Evolutionary conservation across 2,113 vertebrate genomes (phyloP), one percentile per base, ranked within the genome.

Genomic region (Talpa occidentalis): DNA sequence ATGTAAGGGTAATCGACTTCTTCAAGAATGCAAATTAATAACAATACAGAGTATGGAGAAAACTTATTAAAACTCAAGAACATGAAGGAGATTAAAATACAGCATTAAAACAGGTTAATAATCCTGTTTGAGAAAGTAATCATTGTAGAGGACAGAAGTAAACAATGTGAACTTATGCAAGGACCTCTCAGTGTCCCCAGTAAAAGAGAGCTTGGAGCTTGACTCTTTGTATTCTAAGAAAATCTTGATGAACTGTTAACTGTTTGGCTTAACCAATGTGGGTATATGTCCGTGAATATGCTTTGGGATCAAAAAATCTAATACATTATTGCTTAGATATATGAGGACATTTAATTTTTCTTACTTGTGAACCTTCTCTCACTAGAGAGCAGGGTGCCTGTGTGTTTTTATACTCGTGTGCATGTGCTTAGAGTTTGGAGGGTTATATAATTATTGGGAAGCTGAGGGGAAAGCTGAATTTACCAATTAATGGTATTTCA

Each of bases 31-130:
- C 21, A 95, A 88, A 94, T 94, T 95, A 93, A 89, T 86, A 88
- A 83, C 83, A 94, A 62, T 89, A 28, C 15, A 35, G 88, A 66
- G 44, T 90, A 85, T 47, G 30, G 40, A 49, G 42, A 66, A 95
- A 92, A 85, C 77, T 73, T 93, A 95, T 96, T 95, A 92, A 97
- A 95, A 85, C 69, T 81, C 30, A 93, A 49, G 66, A 90, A 96
- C 56, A 67, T 72, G 79, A 94, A 90, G 66, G 37, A 93, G 72
- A 96, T 96, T 95, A 96, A 96, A 96, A 88, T 62, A 80, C 12
- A 87, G 54, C 66, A 87, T 81, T 96, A 81, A 92, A 93, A 64
- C 17, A 62, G 60, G 40, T 10, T 73, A 94, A 90, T 90, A 93
- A 87, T 77, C 35, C 21, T 80, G 37, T 94, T 97, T 74, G 84